Evolutionary conservation across 2,113 vertebrate genomes (phyloP).

Genomic region (cattle (Bos taurus)): DNA sequence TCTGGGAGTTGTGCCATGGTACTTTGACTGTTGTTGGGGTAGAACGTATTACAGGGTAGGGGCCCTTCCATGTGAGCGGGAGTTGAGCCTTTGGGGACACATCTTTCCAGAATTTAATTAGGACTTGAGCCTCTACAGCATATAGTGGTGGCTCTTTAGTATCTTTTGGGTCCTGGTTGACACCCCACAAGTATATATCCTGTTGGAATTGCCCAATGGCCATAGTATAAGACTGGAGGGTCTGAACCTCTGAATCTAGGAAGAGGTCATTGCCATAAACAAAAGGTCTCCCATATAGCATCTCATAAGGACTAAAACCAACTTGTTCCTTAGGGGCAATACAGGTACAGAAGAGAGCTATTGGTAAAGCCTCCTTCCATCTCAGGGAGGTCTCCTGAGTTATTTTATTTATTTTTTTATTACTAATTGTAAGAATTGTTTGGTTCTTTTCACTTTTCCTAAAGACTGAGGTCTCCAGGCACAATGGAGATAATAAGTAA

Average conservation of each 20-base stretch:
- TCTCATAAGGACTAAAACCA: neutral
- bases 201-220: neutral
- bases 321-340: neutral
- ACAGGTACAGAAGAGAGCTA: neutral
- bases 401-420: neutral
- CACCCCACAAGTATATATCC: fast-evolving
- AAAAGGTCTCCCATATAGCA: neutral
- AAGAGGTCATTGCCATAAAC: neutral
- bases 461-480: neutral
- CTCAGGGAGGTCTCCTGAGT: neutral
- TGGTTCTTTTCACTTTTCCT: neutral
- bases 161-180: neutral
- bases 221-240: neutral
- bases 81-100: neutral
- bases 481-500: neutral
- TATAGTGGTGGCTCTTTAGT: neutral
- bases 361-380: neutral
- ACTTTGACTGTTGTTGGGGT: neutral
- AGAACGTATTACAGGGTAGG: neutral
- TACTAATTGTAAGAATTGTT: neutral
- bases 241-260: neutral
- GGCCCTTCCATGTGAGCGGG: neutral
- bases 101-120: neutral
- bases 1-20: neutral
- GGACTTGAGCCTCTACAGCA: neutral